Evolutionary conservation across 2,888 invertebrate species (phyloP), one percentile per base, ranked within the genome.

Genomic region (Perdita meconis): DNA sequence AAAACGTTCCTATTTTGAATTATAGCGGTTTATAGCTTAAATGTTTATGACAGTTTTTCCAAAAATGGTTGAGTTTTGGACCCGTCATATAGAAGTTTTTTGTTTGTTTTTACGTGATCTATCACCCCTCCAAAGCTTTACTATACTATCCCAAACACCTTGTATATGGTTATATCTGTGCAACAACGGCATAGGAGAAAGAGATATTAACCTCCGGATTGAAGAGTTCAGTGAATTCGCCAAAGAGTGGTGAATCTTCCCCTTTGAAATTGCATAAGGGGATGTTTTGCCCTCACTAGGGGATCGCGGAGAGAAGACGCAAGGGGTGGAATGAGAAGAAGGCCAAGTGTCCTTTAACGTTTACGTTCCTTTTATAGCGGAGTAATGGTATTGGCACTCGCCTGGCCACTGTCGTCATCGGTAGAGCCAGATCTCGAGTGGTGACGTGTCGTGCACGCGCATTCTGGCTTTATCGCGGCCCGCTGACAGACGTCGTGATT

Each of bases 321-420:
- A 13, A 38, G 34, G 16, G 22, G 19, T 3, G 6, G 34, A 26
- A 6, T 36, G 50, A 40, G n/a, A 10, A 44, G 26, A 30, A 19
- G 55, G 75, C n/a, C 63, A 44, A 16, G 69, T 75, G 79, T 82
- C 80, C 81, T 84, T 84, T 86, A 86, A 82, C 82, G 73, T 85
- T 86, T 84, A 84, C 80, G 82, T 65, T 82, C 67, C 82, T 82
- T 87, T 86, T 86, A 86, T 73, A 74, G 71, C 80, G 44, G 64
- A 73, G 80, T 88, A 85, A 88, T 86, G 81, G 70, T 82, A 86
- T 86, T 80, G 83, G 61, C 85, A 79, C 83, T 83, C 78, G 80
- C 60, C 67, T 84, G 78, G 67, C 67, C 82, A 78, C 68, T 69
- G 56, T 57, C 67, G 70, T 67, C 68, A 66, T 70, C 65, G 22